phyloP scores from a whole-genome alignment of 2,888 invertebrate species.

The Drosophila infuscata region DNA sequence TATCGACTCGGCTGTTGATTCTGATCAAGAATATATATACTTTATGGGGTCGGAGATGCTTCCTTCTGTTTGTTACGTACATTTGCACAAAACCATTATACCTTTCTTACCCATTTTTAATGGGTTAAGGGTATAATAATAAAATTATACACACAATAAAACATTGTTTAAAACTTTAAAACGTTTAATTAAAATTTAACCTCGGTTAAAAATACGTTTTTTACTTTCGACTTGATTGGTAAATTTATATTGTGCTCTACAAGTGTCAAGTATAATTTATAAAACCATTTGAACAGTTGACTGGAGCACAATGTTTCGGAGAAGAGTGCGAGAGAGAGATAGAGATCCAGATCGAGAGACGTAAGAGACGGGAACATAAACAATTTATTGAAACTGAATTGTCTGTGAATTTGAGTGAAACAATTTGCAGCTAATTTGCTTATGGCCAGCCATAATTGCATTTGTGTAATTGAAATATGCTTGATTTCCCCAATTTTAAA shows the following conservation, averaged over 20 bases:
- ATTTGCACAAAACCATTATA: too few relatives aligned
- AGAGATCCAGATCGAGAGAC: not conserved
- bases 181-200: not conserved
- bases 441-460: constrained; percentile 43
- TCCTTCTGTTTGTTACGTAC: too few relatives aligned
- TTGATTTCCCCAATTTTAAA: not conserved
- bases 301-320: not conserved
- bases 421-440: constrained; percentile 55
- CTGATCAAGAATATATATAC: too few relatives aligned
- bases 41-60: too few relatives aligned
- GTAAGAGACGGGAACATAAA: not conserved
- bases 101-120: too few relatives aligned
- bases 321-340: not conserved
- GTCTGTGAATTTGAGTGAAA: constrained; percentile 33
- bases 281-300: not conserved
- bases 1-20: too few relatives aligned
- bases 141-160: too few relatives aligned
- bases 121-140: too few relatives aligned
- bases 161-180: not conserved
- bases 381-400: constrained; percentile 33
- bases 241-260: not conserved
- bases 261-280: not conserved
- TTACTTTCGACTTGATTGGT: not conserved
- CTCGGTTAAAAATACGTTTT: not conserved
- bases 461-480: constrained; percentile 27